These are phyloP conservation scores for Sturnira hondurensis DNA, from an alignment of 2,113 vertebrate genomes.

Conservation along the genomic window DNA sequence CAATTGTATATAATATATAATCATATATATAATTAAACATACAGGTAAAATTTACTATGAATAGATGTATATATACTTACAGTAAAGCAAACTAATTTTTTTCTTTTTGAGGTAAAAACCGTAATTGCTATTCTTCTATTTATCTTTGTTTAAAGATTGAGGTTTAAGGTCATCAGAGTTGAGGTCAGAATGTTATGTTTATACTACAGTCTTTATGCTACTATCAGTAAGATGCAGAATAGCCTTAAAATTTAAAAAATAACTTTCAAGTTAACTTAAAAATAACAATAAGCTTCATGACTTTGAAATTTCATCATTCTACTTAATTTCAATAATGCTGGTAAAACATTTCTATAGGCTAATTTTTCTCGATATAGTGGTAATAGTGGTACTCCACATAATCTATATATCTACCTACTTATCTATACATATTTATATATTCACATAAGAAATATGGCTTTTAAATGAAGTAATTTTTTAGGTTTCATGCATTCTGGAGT, in stretches of 20 bases:
- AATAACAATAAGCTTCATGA: neutral
- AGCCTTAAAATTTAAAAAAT: constrained; percentile 29
- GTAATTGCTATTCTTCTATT: neutral
- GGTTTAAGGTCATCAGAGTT: neutral
- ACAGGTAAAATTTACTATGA: too few relatives aligned
- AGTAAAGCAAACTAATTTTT: neutral
- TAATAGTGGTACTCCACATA: neutral
- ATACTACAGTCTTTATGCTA: neutral
- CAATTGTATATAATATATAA: too few relatives aligned
- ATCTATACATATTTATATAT: neutral
- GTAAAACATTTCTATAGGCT: neutral
- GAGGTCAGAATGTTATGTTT: neutral
- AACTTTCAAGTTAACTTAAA: constrained; percentile 11
- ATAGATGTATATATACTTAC: neutral
- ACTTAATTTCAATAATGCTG: neutral
- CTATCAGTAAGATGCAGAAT: neutral
- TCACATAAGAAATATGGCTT: neutral
- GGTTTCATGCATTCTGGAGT: neutral
- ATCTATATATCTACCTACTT: neutral
- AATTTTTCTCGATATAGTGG: neutral
- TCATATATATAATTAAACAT: too few relatives aligned
- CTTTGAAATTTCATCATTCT: neutral
- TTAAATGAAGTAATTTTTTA: neutral
- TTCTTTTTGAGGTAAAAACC: neutral
- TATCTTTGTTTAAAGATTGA: neutral